Percentiles rank a stretch among this genome's conserved stretches.
phyloP scores from a whole-genome alignment of 1,140 invertebrate genomes.

The Sipha flava region DNA sequence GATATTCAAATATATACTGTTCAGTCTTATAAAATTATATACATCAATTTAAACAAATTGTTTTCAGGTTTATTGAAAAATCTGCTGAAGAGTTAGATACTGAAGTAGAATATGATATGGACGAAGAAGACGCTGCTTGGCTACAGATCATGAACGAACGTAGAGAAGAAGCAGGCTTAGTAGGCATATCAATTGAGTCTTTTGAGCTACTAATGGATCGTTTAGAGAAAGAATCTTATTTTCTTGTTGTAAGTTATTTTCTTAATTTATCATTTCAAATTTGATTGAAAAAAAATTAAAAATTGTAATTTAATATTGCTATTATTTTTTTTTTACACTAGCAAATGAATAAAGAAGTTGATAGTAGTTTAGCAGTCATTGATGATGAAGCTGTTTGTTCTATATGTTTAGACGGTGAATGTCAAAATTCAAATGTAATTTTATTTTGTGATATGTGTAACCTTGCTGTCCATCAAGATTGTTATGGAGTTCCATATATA shows the following conservation, averaged over 20 bases:
- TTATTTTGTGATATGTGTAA: conserved; percentile 99
- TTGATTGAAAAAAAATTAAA: background rate
- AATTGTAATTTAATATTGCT: background rate
- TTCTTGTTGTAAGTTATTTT: conserved; percentile 44
- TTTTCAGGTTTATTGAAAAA: conserved; percentile 79
- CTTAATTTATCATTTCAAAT: background rate
- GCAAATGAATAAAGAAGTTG: conserved; percentile 35
- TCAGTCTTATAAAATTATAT: background rate
- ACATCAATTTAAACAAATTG: background rate
- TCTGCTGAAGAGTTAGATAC: conserved; percentile 87
- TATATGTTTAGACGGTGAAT: conserved; percentile 91
- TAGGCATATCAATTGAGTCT: conserved; percentile 67
- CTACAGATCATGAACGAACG: conserved; percentile 78
- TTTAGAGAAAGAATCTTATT: conserved; percentile 94
- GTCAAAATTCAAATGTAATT: conserved; percentile 91
- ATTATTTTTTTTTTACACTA: background rate
- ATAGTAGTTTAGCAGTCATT: conserved; percentile 53
- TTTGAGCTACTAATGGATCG: conserved; percentile 94
- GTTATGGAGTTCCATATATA: conserved; percentile 98
- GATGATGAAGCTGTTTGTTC: conserved; percentile 98
- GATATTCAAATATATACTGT: background rate
- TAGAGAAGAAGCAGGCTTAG: conserved; percentile 56
- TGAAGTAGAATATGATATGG: conserved; percentile 92
- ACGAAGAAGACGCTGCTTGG: conserved; percentile 95
- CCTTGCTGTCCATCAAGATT: conserved; percentile 96